phyloP scores from a whole-genome alignment of 2,113 vertebrate species.

The Rhipidura dahli region DNA sequence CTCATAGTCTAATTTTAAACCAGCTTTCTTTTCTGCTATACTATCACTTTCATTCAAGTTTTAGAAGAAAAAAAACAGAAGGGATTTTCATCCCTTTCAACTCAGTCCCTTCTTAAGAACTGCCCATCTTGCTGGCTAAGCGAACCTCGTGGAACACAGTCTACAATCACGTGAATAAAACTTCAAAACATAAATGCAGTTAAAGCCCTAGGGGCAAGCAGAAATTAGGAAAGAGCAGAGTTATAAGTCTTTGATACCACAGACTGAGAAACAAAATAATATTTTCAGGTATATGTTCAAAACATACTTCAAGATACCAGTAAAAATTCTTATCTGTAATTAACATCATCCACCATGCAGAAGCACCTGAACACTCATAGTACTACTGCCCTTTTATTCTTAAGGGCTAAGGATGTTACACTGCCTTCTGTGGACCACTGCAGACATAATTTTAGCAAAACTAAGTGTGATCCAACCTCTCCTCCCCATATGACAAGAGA shows the following conservation, averaged over 20 bases:
- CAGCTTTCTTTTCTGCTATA: constrained; percentile 35
- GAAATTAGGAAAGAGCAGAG: not conserved
- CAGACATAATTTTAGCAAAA: not conserved
- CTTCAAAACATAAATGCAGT: not conserved
- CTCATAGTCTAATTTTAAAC: constrained; percentile 39
- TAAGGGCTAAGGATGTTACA: not conserved
- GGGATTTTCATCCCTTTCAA: not conserved
- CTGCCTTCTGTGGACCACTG: not conserved
- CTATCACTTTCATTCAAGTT: constrained; percentile 42
- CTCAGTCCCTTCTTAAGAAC: not conserved
- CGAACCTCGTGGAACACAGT: not conserved
- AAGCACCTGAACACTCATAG: not conserved
- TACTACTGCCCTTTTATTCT: not conserved
- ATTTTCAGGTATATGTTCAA: not conserved
- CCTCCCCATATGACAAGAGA: not conserved
- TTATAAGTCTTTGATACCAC: not conserved
- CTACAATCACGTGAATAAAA: not conserved
- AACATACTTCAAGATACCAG: not conserved
- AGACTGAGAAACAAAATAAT: not conserved
- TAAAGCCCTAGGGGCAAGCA: not conserved
- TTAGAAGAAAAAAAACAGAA: not conserved
- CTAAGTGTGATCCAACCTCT: not conserved
- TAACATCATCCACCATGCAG: not conserved
- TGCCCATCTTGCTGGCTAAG: not conserved
- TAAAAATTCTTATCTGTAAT: not conserved